Conservation (phyloP, 2,113 vertebrate genomes). For the Nothobranchius furzeri region DNA sequence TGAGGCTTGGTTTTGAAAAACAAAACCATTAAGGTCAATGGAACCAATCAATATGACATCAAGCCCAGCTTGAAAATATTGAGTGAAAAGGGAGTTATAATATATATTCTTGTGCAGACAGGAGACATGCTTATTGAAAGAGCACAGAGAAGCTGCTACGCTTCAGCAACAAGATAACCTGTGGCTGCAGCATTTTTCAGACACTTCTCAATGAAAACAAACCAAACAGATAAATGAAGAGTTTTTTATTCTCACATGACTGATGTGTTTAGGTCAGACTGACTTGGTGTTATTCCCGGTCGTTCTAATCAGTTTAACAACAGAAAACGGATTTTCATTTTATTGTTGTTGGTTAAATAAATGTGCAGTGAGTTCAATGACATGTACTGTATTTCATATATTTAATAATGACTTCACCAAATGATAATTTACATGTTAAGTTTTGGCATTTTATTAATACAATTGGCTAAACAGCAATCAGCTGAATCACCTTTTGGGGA, state of each 20-base stretch:
- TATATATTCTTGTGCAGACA: background rate
- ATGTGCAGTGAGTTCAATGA: too few species aligned
- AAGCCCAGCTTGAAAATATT: background rate
- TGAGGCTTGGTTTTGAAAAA: background rate
- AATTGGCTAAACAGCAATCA: too few species aligned
- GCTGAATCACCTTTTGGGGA: too few species aligned
- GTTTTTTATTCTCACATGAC: background rate
- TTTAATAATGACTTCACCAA: too few species aligned
- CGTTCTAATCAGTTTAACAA: too few species aligned
- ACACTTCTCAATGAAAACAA: background rate
- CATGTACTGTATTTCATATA: too few species aligned
- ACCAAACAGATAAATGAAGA: background rate
- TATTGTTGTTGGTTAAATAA: too few species aligned
- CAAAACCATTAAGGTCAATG: background rate
- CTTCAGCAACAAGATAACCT: background rate
- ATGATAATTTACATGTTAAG: too few species aligned
- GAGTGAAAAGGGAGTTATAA: background rate
- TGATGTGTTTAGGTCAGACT: background rate
- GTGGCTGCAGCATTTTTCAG: background rate
- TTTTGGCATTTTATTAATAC: too few species aligned
- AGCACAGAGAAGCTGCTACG: background rate
- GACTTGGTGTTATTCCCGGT: too few species aligned
- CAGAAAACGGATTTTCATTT: too few species aligned
- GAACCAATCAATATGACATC: background rate
- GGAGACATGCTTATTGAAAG: background rate